phyloP scores from a whole-genome alignment of 2,888 invertebrate species.

The Nomada hirtipes region DNA sequence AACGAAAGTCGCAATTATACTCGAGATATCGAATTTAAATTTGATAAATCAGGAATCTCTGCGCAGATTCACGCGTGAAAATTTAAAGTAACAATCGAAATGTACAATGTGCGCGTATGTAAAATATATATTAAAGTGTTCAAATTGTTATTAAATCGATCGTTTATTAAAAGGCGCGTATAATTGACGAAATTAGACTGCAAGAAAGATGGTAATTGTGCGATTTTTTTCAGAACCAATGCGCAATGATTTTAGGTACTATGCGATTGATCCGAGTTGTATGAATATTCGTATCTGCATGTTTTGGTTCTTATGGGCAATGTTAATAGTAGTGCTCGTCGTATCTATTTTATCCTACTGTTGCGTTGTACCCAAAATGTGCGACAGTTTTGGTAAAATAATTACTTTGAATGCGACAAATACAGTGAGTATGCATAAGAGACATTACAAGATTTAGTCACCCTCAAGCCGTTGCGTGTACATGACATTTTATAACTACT shows the following conservation, averaged over 20 bases:
- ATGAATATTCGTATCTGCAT: constrained; percentile 75
- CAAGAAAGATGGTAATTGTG: neutral
- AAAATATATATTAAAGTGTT: neutral
- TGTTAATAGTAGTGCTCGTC: constrained; percentile 70
- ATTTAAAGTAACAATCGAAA: neutral
- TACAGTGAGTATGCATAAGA: constrained; percentile 17
- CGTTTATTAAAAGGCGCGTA: too few relatives aligned
- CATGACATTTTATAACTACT: neutral
- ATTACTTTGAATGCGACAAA: constrained; percentile 28
- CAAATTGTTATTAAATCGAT: neutral
- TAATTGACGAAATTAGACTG: neutral
- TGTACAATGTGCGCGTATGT: neutral
- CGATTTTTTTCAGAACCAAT: constrained; percentile 41
- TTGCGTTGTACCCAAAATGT: constrained; percentile 61
- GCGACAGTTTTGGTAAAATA: constrained; percentile 25
- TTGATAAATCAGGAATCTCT: neutral
- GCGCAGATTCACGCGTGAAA: neutral
- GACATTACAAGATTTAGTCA: neutral
- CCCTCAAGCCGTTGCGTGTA: neutral
- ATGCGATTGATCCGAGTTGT: constrained; percentile 71
- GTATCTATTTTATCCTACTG: constrained; percentile 69
- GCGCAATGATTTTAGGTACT: constrained; percentile 44
- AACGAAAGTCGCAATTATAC: constrained; percentile 8
- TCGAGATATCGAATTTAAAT: neutral
- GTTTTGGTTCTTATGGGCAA: constrained; percentile 78